These are phyloP conservation scores for Sinocyclocheilus anshuiensis DNA, from an alignment of 2,113 vertebrate genomes.

Conservation along the genomic window DNA sequence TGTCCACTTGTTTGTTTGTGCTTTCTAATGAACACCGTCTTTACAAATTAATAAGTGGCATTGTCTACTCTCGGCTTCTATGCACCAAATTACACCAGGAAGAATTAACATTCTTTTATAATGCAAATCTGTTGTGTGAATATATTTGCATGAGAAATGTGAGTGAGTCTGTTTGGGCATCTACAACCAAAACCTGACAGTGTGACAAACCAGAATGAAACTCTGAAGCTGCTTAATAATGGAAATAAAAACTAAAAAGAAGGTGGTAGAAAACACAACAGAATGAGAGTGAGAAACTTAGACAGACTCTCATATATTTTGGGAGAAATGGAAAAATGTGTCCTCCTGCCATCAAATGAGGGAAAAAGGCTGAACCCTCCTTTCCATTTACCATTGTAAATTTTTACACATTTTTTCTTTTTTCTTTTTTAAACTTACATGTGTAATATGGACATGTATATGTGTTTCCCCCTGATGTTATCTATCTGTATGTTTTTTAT, in stretches of 20 bases:
- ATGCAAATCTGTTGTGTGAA: conserved; percentile 51
- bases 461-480: too few relatives aligned
- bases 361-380: too few relatives aligned
- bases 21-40: conserved; percentile 9
- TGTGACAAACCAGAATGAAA: conserved; percentile 33
- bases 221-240: conserved; percentile 46
- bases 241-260: conserved; percentile 35
- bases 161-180: conserved; percentile 24
- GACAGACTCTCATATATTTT: too few relatives aligned
- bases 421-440: too few relatives aligned
- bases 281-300: neutral
- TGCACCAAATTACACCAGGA: conserved; percentile 53
- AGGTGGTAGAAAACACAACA: neutral
- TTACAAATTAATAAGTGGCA: conserved; percentile 55
- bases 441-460: too few relatives aligned
- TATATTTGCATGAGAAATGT: conserved; percentile 49
- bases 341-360: too few relatives aligned
- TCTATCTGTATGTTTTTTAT: too few relatives aligned
- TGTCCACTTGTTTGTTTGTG: conserved; percentile 41
- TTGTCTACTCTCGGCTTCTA: conserved; percentile 53
- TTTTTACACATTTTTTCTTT: too few relatives aligned
- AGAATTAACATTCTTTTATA: conserved; percentile 60
- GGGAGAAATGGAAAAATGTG: too few relatives aligned
- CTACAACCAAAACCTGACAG: conserved; percentile 54
- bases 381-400: too few relatives aligned